Conservation (phyloP, 1,140 invertebrate species). For the Augochlora pura region DNA sequence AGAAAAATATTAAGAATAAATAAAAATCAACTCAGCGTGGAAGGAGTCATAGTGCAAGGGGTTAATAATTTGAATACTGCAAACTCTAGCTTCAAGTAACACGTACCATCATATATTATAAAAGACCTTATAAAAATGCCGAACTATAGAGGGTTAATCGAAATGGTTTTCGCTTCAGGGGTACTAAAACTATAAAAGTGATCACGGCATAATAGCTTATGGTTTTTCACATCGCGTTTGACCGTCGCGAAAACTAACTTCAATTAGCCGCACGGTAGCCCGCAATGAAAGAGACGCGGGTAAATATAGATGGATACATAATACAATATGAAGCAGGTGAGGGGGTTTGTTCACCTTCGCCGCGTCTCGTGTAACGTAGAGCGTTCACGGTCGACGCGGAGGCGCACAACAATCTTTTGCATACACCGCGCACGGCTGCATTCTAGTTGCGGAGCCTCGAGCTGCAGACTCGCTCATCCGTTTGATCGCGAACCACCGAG, state of each 20-base stretch:
- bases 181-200: too few relatives aligned
- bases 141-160: too few relatives aligned
- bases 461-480: slow-evolving; percentile 41
- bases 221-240: too few relatives aligned
- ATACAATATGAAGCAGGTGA: slow-evolving; percentile 20
- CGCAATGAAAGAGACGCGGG: neutral
- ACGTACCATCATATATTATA: too few relatives aligned
- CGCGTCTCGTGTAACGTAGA: neutral
- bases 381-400: neutral
- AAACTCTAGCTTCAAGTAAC: too few relatives aligned
- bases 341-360: slow-evolving; percentile 38
- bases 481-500: slow-evolving; percentile 37
- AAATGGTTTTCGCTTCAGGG: too few relatives aligned
- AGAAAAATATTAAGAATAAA: too few relatives aligned
- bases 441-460: slow-evolving; percentile 19
- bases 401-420: slow-evolving; percentile 29
- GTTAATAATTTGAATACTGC: too few relatives aligned
- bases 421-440: slow-evolving; percentile 25
- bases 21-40: too few relatives aligned
- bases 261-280: neutral
- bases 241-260: neutral
- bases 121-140: too few relatives aligned
- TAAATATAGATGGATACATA: neutral
- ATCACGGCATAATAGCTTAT: too few relatives aligned
- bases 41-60: too few relatives aligned